Evolutionary conservation across 2,888 invertebrate genomes (phyloP), one percentile per base, ranked within the genome.

Genomic region (Hedychridium roseum): DNA sequence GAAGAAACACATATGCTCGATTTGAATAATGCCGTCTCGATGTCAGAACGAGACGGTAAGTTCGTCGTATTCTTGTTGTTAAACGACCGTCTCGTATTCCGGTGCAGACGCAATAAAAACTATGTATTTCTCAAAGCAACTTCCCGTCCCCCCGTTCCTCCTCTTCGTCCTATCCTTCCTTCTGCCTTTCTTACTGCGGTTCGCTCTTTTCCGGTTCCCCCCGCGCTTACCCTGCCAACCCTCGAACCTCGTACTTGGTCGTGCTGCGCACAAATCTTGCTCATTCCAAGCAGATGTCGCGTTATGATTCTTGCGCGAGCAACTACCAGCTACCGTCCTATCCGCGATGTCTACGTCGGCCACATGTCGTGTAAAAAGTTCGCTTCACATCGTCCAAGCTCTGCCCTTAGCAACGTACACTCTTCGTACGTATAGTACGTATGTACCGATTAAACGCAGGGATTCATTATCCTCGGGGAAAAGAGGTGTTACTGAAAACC

Each of bases 211-310:
- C 9, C 23, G 23, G 9, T 23, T 23, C 23, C 23, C 23, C 5
- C 9, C 23, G 9, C 5, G 9, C 9, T 23, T 23, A 35, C 57
- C n/a, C n/a, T n/a, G n/a, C n/a, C n/a, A n/a, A n/a, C n/a, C n/a
- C n/a, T n/a, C n/a, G n/a, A n/a, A n/a, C n/a, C n/a, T n/a, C n/a
- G n/a, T n/a, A n/a, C n/a, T n/a, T n/a, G n/a, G n/a, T n/a, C n/a
- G n/a, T n/a, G n/a, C n/a, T n/a, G n/a, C n/a, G n/a, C n/a, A n/a
- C n/a, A n/a, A n/a, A n/a, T n/a, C n/a, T 52, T 47, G 59, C 63
- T 67, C 71, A 58, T 71, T 68, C 50, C 64, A 60, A 70, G 62
- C 70, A 71, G 70, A 71, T 71, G 70, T 66, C 67, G 64, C 66
- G 63, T 68, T 70, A 67, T 48, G 67, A 68, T 56, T 68, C 58